phyloP scores from a whole-genome alignment of 2,888 invertebrate genomes.

The Coenonympha glycerion region DNA sequence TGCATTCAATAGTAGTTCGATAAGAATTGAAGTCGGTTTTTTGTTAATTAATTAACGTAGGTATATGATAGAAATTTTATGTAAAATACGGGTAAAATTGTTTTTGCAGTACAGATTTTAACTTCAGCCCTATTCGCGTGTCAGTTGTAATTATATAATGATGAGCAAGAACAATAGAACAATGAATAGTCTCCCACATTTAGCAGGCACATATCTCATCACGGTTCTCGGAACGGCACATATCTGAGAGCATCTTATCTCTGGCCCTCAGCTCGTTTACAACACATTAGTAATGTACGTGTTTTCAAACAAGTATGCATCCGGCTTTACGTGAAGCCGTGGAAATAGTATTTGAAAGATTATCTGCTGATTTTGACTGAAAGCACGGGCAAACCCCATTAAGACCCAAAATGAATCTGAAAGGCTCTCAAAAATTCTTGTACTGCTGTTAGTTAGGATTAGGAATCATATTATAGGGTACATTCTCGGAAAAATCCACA shows the following conservation, averaged over 20 bases:
- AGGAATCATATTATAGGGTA: too few relatives aligned
- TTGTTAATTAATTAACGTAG: too few relatives aligned
- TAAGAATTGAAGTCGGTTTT: too few relatives aligned
- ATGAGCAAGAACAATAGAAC: slow-evolving; percentile 65
- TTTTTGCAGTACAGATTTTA: slow-evolving; percentile 11
- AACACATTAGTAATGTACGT: slow-evolving; percentile 9
- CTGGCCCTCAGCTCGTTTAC: slow-evolving; percentile 19
- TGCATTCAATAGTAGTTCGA: too few relatives aligned
- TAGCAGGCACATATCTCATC: slow-evolving; percentile 47
- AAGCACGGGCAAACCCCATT: too few relatives aligned
- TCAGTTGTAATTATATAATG: slow-evolving; percentile 53
- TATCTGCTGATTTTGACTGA: too few relatives aligned
- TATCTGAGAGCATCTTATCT: slow-evolving; percentile 22
- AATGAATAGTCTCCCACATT: slow-evolving; percentile 68
- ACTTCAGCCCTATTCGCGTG: slow-evolving; percentile 43
- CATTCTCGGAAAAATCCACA: too few relatives aligned
- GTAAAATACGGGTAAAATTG: not conserved
- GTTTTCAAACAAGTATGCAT: not conserved
- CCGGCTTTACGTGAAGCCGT: not conserved
- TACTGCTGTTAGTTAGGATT: too few relatives aligned
- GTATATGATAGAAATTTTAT: too few relatives aligned
- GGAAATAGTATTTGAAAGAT: not conserved
- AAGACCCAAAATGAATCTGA: too few relatives aligned
- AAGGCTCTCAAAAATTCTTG: too few relatives aligned
- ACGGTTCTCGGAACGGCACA: slow-evolving; percentile 47